These are phyloP conservation scores for Anoplopoma fimbria DNA, from an alignment of 2,113 vertebrate species.

Conservation along the genomic window DNA sequence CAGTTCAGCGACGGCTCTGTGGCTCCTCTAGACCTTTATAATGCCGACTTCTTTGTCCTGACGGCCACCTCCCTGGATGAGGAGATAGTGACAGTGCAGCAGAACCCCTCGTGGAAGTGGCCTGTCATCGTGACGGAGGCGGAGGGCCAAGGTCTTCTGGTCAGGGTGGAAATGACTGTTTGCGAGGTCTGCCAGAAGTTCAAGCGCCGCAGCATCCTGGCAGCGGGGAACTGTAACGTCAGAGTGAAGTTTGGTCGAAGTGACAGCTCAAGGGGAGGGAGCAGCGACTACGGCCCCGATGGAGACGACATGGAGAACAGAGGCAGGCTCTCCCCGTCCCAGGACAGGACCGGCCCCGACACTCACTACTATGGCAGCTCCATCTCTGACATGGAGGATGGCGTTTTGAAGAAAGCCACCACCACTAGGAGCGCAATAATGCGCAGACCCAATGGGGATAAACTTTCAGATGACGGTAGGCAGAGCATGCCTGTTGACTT, in stretches of 20 bases:
- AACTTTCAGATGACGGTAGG: slow-evolving; percentile 80
- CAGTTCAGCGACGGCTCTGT: slow-evolving; percentile 95
- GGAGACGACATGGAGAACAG: slow-evolving; percentile 88
- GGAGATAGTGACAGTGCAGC: slow-evolving; percentile 84
- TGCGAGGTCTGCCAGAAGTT: slow-evolving; percentile 93
- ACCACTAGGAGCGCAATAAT: slow-evolving; percentile 85
- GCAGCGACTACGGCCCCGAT: slow-evolving; percentile 76
- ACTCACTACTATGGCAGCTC: slow-evolving; percentile 84
- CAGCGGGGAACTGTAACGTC: slow-evolving; percentile 87
- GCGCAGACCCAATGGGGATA: slow-evolving; percentile 82
- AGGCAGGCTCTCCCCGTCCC: slow-evolving; percentile 83
- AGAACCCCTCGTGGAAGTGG: slow-evolving; percentile 82
- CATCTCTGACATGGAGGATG: slow-evolving; percentile 87
- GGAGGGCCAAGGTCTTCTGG: slow-evolving; percentile 91
- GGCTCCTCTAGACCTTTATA: slow-evolving; percentile 93
- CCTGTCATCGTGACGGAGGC: slow-evolving; percentile 89
- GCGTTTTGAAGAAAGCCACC: slow-evolving; percentile 77
- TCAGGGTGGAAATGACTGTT: slow-evolving; percentile 94
- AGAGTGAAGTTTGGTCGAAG: slow-evolving; percentile 90
- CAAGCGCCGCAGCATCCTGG: slow-evolving; percentile 92
- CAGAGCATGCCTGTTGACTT: slow-evolving; percentile 91
- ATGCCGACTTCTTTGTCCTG: slow-evolving; percentile 89
- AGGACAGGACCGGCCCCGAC: slow-evolving; percentile 84
- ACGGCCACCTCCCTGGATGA: slow-evolving; percentile 90
- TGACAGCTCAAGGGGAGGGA: slow-evolving; percentile 74